Evolutionary conservation across 1,140 invertebrate species (phyloP).

Genomic region (Drosophila carrolli): DNA sequence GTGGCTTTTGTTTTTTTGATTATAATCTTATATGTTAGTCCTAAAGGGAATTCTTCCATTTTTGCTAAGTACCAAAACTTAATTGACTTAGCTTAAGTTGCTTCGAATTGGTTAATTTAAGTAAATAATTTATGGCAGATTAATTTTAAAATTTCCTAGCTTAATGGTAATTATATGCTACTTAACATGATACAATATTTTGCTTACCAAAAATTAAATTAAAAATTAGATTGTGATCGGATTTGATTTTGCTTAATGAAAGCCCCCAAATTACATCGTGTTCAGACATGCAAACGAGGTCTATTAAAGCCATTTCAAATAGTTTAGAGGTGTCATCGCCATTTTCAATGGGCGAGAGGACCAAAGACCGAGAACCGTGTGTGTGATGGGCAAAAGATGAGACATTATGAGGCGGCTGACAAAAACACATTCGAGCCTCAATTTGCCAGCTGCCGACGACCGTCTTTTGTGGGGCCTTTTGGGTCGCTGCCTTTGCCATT

Average conservation of each 20-base stretch:
- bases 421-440: constrained; percentile 45
- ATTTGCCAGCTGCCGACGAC: constrained; percentile 36
- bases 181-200: too few species aligned
- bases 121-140: too few species aligned
- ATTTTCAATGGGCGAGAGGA: neutral
- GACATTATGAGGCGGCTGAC: constrained; percentile 48
- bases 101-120: too few species aligned
- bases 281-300: constrained; percentile 1
- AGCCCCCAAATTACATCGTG: constrained; percentile 17
- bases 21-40: too few species aligned
- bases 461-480: constrained; percentile 12
- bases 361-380: constrained; percentile 2
- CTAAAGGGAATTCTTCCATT: too few species aligned
- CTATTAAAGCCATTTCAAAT: constrained; percentile 28
- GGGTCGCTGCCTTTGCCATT: neutral
- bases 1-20: neutral
- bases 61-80: too few species aligned
- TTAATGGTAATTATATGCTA: too few species aligned
- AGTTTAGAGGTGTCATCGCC: constrained; percentile 28
- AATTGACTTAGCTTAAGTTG: too few species aligned
- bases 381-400: constrained; percentile 46
- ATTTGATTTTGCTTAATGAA: neutral
- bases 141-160: too few species aligned
- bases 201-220: neutral
- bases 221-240: neutral